Conservation (phyloP, 2,888 invertebrate species). For the Tineola bisselliella region DNA sequence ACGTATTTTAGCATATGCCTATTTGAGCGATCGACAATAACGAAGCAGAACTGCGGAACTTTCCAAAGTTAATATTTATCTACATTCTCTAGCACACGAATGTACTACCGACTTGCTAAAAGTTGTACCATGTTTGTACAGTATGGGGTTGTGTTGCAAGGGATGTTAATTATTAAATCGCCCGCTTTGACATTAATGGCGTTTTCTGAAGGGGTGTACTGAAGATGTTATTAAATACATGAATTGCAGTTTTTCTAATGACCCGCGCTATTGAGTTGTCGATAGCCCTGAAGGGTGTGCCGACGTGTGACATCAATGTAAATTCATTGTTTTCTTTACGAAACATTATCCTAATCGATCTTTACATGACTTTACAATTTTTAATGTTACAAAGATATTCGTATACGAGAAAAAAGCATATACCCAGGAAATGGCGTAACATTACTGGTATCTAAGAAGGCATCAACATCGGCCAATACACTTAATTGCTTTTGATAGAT, state of each 20-base stretch:
- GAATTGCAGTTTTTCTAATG: slow-evolving; percentile 63
- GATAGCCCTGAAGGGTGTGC: slow-evolving; percentile 1
- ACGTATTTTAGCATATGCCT: not conserved
- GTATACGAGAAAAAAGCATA: no score
- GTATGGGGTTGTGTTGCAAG: slow-evolving; percentile 3
- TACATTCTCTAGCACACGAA: not conserved
- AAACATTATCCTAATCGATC: not conserved
- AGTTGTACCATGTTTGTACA: slow-evolving; percentile 7
- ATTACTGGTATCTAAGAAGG: not conserved
- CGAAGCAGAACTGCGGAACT: not conserved
- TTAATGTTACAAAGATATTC: no score
- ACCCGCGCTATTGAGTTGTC: slow-evolving; percentile 19
- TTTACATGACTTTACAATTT: not conserved
- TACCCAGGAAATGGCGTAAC: no score
- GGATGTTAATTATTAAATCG: slow-evolving; percentile 14
- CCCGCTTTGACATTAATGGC: slow-evolving; percentile 56
- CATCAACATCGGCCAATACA: not conserved
- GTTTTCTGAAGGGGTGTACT: slow-evolving; percentile 47
- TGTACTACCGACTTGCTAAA: not conserved
- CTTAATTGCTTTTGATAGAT: not conserved
- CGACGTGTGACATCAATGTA: not conserved
- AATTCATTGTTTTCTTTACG: not conserved
- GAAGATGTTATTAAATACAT: slow-evolving; percentile 60
- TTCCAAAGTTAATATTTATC: slow-evolving; percentile 1
- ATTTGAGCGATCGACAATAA: not conserved